Evolutionary conservation across 1,140 invertebrate genomes (phyloP).

Genomic region (Meloidogyne hapla): DNA sequence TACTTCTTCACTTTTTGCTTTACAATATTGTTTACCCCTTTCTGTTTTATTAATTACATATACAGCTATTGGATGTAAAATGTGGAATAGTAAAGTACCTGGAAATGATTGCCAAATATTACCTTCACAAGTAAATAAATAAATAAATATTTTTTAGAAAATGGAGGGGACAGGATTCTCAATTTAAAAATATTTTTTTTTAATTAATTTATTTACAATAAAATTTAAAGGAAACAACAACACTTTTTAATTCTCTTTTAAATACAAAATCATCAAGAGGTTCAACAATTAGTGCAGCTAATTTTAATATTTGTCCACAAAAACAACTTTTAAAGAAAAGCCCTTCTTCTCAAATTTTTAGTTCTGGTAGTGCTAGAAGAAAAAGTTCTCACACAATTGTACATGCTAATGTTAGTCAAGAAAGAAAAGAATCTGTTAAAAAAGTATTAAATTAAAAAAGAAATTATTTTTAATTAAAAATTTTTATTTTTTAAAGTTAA

Average conservation of each 20-base stretch:
- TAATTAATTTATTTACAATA: no score
- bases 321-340: not conserved
- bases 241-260: not conserved
- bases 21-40: conserved; percentile 60
- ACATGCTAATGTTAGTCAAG: conserved; percentile 6
- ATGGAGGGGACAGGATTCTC: not conserved
- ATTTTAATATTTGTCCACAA: not conserved
- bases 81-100: conserved; percentile 63
- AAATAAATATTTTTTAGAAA: not conserved
- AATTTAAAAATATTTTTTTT: no score
- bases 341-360: not conserved
- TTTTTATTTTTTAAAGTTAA: conserved; percentile 17
- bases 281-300: conserved; percentile 1
- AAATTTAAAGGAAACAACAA: not conserved
- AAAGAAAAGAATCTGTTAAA: conserved; percentile 60
- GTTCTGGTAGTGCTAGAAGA: not conserved
- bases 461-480: not conserved
- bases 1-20: conserved; percentile 48
- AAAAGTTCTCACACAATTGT: not conserved
- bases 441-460: conserved; percentile 39
- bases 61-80: conserved; percentile 57
- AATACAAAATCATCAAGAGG: not conserved
- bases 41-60: conserved; percentile 60
- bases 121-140: not conserved
- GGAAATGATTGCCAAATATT: conserved; percentile 37